Evolutionary conservation across 2,113 vertebrate genomes (phyloP).

Genomic region (Murina feae): DNA sequence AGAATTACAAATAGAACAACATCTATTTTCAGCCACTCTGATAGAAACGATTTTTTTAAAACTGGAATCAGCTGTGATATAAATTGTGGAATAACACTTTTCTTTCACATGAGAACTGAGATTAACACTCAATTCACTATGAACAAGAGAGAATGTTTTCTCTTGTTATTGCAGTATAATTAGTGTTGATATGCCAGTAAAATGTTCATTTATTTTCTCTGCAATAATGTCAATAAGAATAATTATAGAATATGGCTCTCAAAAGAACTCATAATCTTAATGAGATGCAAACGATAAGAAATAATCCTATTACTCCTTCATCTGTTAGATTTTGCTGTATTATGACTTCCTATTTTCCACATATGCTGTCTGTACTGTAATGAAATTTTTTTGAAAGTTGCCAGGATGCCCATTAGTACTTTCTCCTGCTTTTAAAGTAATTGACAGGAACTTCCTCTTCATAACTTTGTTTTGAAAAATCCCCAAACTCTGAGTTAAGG

Average conservation of each 20-base stretch:
- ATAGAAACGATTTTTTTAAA: background rate
- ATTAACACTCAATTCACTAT: background rate
- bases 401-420: background rate
- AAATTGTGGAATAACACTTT: background rate
- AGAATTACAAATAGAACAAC: background rate
- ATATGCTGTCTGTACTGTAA: background rate
- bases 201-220: slow-evolving; percentile 6
- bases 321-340: background rate
- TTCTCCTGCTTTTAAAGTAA: background rate
- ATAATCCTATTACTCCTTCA: background rate
- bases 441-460: background rate
- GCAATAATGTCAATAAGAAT: background rate
- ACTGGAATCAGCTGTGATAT: background rate
- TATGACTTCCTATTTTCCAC: background rate
- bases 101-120: background rate
- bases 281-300: background rate
- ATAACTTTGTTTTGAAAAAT: background rate
- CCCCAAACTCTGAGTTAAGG: background rate
- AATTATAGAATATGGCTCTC: background rate
- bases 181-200: background rate
- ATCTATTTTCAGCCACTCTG: background rate
- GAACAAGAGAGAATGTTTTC: background rate
- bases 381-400: background rate
- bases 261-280: background rate
- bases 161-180: background rate